Evolutionary conservation across 1,140 invertebrate genomes (phyloP).

Genomic region (Tribolium madens): DNA sequence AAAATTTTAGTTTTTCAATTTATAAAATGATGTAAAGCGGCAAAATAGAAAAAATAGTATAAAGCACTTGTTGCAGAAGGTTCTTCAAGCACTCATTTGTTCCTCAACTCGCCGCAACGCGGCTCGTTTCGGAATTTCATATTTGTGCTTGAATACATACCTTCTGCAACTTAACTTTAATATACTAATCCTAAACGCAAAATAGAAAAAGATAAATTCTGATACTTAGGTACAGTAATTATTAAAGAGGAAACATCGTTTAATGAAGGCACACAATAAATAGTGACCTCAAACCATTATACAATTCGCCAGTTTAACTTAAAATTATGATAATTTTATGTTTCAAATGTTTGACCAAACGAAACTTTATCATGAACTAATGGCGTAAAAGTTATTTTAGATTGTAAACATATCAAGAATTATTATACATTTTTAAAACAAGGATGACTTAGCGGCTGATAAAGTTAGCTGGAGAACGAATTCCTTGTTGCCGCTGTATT

Average conservation of each 20-base stretch:
- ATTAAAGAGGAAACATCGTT: background rate
- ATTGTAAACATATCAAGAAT: background rate
- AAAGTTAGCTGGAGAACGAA: slow-evolving; percentile 17
- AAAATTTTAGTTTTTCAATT: too few species aligned
- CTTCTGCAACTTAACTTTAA: too few species aligned
- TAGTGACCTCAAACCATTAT: background rate
- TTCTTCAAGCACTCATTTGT: too few species aligned
- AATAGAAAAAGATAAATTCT: too few species aligned
- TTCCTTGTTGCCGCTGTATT: slow-evolving; percentile 11
- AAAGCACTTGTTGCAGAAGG: too few species aligned
- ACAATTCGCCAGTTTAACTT: background rate
- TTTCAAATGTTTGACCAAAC: background rate
- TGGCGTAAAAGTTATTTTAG: background rate
- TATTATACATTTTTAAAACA: slow-evolving; percentile 29
- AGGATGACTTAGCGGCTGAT: slow-evolving; percentile 10
- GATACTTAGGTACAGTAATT: too few species aligned
- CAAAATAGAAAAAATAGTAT: too few species aligned
- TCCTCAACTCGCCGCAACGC: too few species aligned
- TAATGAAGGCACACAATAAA: background rate
- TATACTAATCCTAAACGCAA: too few species aligned
- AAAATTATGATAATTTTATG: background rate
- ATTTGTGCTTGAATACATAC: too few species aligned
- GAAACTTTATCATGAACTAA: background rate
- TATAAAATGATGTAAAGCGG: too few species aligned
- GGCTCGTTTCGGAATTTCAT: too few species aligned